These are phyloP conservation scores for Lingula anatina DNA, from an alignment of 2,888 invertebrate genomes.

Conservation along the genomic window DNA sequence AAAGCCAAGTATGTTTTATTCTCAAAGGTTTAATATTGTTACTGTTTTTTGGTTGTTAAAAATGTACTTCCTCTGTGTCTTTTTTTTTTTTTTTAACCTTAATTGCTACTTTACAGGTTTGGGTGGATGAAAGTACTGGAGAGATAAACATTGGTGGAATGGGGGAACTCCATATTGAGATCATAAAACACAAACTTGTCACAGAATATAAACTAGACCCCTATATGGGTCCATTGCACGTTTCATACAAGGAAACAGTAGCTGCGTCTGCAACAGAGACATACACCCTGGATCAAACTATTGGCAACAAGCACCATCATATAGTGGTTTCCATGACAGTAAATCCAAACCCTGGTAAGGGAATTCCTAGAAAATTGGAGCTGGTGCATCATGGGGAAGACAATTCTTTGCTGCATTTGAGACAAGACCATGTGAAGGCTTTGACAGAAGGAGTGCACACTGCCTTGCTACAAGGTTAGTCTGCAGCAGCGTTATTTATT, in stretches of 20 bases:
- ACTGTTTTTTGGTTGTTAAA: not conserved
- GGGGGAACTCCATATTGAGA: conserved; percentile 95
- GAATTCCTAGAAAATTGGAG: conserved; percentile 21
- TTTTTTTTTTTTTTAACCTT: too few species aligned
- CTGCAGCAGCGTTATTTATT: not conserved
- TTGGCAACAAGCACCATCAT: conserved; percentile 61
- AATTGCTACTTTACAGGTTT: conserved; percentile 62
- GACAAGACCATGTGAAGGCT: conserved; percentile 65
- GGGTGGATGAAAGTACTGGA: conserved; percentile 71
- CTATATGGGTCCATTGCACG: conserved; percentile 84
- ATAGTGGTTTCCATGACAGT: conserved; percentile 65
- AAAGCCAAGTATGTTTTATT: too few species aligned
- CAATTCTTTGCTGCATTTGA: conserved; percentile 62
- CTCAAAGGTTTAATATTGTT: not conserved
- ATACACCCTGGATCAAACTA: conserved; percentile 60
- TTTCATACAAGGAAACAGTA: conserved; percentile 77
- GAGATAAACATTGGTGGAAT: conserved; percentile 79
- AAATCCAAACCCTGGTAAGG: conserved; percentile 49
- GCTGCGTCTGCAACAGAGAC: conserved; percentile 38
- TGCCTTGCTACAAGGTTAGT: conserved; percentile 27
- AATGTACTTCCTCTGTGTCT: not conserved
- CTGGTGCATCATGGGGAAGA: conserved; percentile 37
- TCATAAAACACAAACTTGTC: conserved; percentile 80
- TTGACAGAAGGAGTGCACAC: conserved; percentile 68
- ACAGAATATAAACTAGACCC: conserved; percentile 87